These are phyloP conservation scores for Leptonema lineaticorne DNA, from an alignment of 1,140 invertebrate species.

Conservation along the genomic window DNA sequence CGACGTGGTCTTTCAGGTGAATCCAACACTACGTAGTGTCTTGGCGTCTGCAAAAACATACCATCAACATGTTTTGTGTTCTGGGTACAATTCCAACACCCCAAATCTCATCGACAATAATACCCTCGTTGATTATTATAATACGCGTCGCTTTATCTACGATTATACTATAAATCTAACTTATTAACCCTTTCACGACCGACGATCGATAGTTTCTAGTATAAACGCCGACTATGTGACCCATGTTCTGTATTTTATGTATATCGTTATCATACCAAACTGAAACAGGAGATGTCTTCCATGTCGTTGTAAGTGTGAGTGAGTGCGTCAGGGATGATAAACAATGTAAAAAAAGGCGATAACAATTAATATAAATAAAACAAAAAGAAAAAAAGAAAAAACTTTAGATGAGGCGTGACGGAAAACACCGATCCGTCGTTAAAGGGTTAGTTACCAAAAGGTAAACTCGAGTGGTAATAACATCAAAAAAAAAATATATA, in stretches of 20 bases:
- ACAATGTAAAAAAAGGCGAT: neutral
- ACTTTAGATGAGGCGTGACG: conserved; percentile 24
- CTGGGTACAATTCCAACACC: too few species aligned
- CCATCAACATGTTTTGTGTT: neutral
- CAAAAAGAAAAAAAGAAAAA: conserved; percentile 32
- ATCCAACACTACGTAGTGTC: conserved; percentile 81
- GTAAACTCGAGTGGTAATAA: conserved; percentile 41
- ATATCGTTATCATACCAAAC: conserved; percentile 30
- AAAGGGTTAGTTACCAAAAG: conserved; percentile 42
- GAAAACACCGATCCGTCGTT: conserved; percentile 40
- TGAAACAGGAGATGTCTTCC: conserved; percentile 34
- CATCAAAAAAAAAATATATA: conserved; percentile 20
- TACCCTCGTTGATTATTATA: too few species aligned
- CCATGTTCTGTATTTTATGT: too few species aligned
- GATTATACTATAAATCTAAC: conserved; percentile 4
- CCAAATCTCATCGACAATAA: neutral
- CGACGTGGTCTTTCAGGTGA: conserved; percentile 67
- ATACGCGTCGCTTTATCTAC: too few species aligned
- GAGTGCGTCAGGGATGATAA: too few species aligned
- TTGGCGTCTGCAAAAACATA: conserved; percentile 68
- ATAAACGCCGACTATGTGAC: too few species aligned
- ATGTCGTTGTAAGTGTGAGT: conserved; percentile 15
- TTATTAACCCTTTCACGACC: conserved; percentile 39
- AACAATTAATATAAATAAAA: conserved; percentile 19
- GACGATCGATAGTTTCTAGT: conserved; percentile 24